These are phyloP conservation scores for Falco rusticolus DNA, from an alignment of 2,797 vertebrate species.

Conservation along the genomic window DNA sequence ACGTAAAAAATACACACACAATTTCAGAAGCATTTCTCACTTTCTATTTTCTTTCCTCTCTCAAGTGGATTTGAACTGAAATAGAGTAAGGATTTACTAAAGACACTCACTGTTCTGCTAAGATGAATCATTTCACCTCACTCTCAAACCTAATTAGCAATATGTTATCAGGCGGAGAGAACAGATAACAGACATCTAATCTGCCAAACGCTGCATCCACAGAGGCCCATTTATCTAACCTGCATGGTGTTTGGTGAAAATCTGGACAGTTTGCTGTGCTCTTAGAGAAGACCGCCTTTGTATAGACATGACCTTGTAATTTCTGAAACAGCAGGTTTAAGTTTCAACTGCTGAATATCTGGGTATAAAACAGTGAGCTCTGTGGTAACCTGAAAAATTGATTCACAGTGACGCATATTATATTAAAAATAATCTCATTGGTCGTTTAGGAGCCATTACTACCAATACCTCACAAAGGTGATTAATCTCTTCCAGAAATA, in stretches of 20 bases:
- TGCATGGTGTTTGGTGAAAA: slow-evolving; percentile 2
- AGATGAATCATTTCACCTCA: slow-evolving; percentile 61
- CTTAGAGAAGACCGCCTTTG: not conserved
- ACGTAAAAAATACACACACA: not conserved
- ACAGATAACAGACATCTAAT: slow-evolving; percentile 64
- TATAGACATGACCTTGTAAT: not conserved
- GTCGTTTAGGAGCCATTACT: not conserved
- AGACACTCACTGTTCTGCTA: slow-evolving; percentile 34
- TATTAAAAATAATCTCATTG: not conserved
- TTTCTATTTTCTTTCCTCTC: slow-evolving; percentile 18
- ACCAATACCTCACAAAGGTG: not conserved
- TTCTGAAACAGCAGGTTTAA: slow-evolving; percentile 4
- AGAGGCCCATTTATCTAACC: slow-evolving; percentile 58
- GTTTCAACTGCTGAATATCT: not conserved
- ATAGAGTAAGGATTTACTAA: slow-evolving; percentile 41
- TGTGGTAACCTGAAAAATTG: not conserved
- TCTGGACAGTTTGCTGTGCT: slow-evolving; percentile 43
- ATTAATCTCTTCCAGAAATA: not conserved
- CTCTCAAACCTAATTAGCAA: slow-evolving; percentile 63
- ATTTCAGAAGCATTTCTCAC: not conserved
- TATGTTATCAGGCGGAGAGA: slow-evolving; percentile 53
- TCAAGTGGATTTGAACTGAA: slow-evolving; percentile 5
- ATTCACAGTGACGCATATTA: not conserved
- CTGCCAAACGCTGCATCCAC: slow-evolving; percentile 53
- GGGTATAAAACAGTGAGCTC: not conserved